Evolutionary conservation across 1,140 invertebrate species (phyloP).

Genomic region (Papilio helenus): DNA sequence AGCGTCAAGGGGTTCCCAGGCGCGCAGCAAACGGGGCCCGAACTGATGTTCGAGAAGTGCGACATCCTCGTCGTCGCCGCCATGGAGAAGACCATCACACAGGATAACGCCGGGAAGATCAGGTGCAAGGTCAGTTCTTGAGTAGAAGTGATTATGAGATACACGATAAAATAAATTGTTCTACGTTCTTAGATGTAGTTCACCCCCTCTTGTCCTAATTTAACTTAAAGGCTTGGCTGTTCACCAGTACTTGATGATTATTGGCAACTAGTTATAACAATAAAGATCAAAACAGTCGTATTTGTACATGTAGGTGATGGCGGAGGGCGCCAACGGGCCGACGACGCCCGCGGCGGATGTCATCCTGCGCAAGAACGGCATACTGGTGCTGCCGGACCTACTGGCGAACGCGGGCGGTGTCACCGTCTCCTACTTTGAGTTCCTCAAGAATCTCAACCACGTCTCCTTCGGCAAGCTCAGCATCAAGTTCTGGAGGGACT

Average conservation of each 20-base stretch:
- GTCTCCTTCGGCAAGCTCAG: constrained; percentile 92
- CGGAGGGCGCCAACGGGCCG: constrained; percentile 95
- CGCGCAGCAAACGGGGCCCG: constrained; percentile 84
- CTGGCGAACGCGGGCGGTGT: constrained; percentile 94
- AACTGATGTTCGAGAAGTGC: constrained; percentile 88
- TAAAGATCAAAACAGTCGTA: too few species aligned
- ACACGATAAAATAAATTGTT: background rate
- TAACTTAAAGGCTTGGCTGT: too few species aligned
- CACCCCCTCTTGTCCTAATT: too few species aligned
- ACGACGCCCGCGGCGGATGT: constrained; percentile 92
- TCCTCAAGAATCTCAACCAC: constrained; percentile 93
- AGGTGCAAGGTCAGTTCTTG: constrained; percentile 89
- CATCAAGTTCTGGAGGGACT: constrained; percentile 93
- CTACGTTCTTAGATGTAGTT: background rate
- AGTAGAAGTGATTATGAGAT: background rate
- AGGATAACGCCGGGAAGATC: constrained; percentile 89
- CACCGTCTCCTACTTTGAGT: constrained; percentile 84
- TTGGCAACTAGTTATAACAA: too few species aligned
- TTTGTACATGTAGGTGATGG: constrained; percentile 69
- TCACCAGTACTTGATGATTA: too few species aligned
- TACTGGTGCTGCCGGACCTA: constrained; percentile 93
- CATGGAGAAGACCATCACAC: constrained; percentile 91
- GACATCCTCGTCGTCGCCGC: constrained; percentile 95
- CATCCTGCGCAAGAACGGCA: constrained; percentile 88
- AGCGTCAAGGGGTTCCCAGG: constrained; percentile 90